Base-by-base conservation (phyloP, 2,888 invertebrate genomes). In the Lysandra bellargus region DNA sequence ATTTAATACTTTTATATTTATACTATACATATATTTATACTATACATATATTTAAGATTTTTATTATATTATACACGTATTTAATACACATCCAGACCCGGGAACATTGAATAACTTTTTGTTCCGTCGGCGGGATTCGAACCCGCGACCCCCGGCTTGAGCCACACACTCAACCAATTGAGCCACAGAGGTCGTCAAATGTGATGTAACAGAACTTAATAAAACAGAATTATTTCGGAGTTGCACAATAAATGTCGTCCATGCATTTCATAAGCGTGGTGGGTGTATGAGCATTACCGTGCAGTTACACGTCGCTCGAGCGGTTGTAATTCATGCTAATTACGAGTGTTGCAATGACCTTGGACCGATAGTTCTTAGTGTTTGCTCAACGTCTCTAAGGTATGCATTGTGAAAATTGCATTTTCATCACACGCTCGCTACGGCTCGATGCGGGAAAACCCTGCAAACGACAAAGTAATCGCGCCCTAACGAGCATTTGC, bases 251-350 rank as follows among this genome's bases (percentile, higher is more conserved):
- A 75, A 44, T 44, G 75, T 75, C 75, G 73, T 57, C 78, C 74
- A 80, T 79, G 78, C 79, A 76, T 82, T 81, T 82, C 81, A 78
- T 81, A 80, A 81, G 78, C 64, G 64, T 78, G 60, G 57, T 30
- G 37, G 80, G 78, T 79, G 78, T 80, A 79, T 80, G 75, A 78
- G 12, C 57, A 57, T 57, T 57, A 57, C 57, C 44, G 78, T 57
- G 76, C 33, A 57, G 53, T 30, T 61, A 61, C 78, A 76, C 64
- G 78, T 49, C 86, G 85, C 87, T 86, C 86, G 86, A 87, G 84
- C 84, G 83, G 83, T 84, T 86, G 87, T 85, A 87, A 87, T 86
- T 87, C 86, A 88, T 87, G 88, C 87, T 90, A 90, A 90, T 90
- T 88, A 85, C 84, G 83, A 83, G 83, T 87, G 86, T 87, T 83